These are phyloP conservation scores for Scarus forsteni DNA, from an alignment of 2,797 vertebrate genomes.

Conservation along the genomic window DNA sequence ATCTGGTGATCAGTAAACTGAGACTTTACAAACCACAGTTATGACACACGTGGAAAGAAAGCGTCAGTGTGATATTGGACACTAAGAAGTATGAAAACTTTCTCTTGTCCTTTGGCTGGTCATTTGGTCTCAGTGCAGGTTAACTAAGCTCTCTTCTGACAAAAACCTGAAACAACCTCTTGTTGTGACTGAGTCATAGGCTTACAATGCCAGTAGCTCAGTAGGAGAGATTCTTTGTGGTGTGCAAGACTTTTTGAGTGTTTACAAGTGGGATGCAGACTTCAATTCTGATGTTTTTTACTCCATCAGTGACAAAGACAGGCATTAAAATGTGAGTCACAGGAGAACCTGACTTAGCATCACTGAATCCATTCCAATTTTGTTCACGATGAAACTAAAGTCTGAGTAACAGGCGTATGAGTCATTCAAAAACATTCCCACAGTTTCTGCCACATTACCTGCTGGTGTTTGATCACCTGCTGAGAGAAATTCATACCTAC, in stretches of 20 bases:
- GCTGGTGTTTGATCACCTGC: slow-evolving; percentile 5
- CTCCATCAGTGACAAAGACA: background rate
- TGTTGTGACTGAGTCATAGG: background rate
- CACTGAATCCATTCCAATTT: background rate
- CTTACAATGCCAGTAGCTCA: background rate
- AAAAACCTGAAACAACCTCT: background rate
- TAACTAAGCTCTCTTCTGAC: background rate
- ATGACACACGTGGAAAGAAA: background rate
- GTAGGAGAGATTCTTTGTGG: background rate
- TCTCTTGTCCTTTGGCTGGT: background rate
- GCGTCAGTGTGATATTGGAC: background rate
- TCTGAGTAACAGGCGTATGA: background rate
- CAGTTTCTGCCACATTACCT: background rate
- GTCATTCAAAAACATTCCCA: background rate
- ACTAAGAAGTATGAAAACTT: background rate
- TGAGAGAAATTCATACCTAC: background rate
- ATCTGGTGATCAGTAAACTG: background rate
- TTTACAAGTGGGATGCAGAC: background rate
- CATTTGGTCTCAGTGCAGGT: background rate
- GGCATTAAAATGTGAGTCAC: background rate
- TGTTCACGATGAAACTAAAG: background rate
- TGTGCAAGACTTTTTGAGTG: background rate
- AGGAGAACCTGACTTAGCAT: background rate
- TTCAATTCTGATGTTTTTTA: background rate
- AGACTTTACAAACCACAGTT: background rate